Percentiles rank a stretch among this genome's conserved stretches.
These are phyloP conservation scores for Gymnosoma rotundatum DNA, from an alignment of 2,888 invertebrate species.

Conservation along the genomic window DNA sequence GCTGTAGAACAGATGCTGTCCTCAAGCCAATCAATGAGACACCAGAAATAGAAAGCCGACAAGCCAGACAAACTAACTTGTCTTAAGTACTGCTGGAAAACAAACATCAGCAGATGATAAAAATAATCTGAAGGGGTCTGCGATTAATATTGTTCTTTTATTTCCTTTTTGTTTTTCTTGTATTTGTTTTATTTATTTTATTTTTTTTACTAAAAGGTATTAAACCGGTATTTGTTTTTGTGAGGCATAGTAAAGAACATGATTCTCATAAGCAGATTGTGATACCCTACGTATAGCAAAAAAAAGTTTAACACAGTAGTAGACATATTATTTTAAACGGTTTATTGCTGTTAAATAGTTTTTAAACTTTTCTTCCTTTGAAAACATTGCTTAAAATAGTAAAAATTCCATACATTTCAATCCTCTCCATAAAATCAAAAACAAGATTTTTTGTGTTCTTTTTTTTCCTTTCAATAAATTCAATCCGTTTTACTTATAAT, in stretches of 20 bases:
- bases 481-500: no score
- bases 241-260: neutral
- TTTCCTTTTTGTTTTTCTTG: slow-evolving; percentile 1
- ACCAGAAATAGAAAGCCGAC: slow-evolving; percentile 38
- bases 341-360: no score
- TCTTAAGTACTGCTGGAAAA: slow-evolving; percentile 19
- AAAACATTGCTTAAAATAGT: no score
- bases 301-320: neutral
- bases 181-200: neutral
- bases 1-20: slow-evolving; percentile 71
- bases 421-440: no score
- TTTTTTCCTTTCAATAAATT: no score
- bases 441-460: no score
- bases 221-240: slow-evolving; percentile 55
- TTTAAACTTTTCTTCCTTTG: no score
- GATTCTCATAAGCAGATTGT: neutral
- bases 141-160: slow-evolving; percentile 33
- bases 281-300: neutral
- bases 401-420: no score
- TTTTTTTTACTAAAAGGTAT: slow-evolving; percentile 37
- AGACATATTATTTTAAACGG: no score
- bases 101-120: slow-evolving; percentile 44
- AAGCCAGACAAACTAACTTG: slow-evolving; percentile 56
- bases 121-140: slow-evolving; percentile 44
- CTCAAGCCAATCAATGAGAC: slow-evolving; percentile 56